Evolutionary conservation across 2,113 vertebrate genomes (phyloP).

Genomic region (Pollachius pollachius): DNA sequence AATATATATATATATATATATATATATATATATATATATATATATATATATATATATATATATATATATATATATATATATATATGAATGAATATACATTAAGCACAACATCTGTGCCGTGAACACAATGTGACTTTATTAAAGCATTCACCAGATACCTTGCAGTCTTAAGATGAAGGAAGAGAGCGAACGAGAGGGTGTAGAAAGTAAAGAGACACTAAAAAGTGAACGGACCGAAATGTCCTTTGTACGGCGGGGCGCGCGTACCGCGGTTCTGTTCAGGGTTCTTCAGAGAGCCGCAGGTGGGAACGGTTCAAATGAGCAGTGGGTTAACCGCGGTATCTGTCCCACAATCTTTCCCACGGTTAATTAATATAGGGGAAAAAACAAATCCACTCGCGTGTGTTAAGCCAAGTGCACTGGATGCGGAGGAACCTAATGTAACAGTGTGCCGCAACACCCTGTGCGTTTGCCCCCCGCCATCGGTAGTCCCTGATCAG

Average conservation of each 20-base stretch:
- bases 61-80: too few relatives aligned
- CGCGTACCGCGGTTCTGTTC: neutral
- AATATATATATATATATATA: neutral
- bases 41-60: too few relatives aligned
- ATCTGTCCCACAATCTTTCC: neutral
- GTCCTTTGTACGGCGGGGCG: neutral
- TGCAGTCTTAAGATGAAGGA: conserved; percentile 27
- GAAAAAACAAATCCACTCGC: too few relatives aligned
- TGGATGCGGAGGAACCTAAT: conserved; percentile 18
- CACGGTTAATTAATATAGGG: too few relatives aligned
- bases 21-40: too few relatives aligned
- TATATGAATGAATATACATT: neutral
- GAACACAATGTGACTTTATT: conserved; percentile 20
- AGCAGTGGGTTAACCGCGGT: neutral
- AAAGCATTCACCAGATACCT: conserved; percentile 67
- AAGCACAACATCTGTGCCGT: conserved; percentile 17
- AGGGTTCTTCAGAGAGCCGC: neutral
- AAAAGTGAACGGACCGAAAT: too few relatives aligned
- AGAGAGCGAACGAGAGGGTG: neutral
- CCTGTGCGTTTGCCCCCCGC: conserved; percentile 12
- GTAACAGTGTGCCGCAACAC: neutral
- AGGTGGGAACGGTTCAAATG: neutral
- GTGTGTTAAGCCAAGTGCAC: too few relatives aligned
- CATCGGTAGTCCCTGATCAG: conserved; percentile 28
- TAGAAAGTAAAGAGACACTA: neutral